Percentiles rank a stretch among this genome's conserved stretches.
phyloP scores from a whole-genome alignment of 2,797 vertebrate genomes.

The Oryzias sinensis region DNA sequence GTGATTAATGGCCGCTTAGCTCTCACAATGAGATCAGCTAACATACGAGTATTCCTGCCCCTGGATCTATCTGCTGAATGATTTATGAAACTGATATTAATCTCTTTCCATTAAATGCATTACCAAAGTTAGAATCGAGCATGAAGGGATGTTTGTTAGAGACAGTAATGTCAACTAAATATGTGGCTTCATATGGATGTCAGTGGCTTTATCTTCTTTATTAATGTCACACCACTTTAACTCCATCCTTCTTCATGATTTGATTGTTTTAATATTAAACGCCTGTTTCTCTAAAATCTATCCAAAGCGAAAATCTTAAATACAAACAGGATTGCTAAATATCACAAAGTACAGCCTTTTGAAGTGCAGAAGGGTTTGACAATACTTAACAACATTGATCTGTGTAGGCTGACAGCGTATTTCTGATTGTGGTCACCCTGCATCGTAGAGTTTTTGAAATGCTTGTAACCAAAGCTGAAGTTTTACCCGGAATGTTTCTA shows the following conservation, averaged over 20 bases:
- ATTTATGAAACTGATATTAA: slow-evolving; percentile 99
- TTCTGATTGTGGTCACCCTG: slow-evolving; percentile 6
- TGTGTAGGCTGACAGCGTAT: not conserved
- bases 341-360: not conserved
- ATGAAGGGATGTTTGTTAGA: slow-evolving; percentile 87
- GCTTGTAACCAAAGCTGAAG: slow-evolving; percentile 25
- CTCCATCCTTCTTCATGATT: too few species aligned
- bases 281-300: too few species aligned
- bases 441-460: not conserved
- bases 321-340: too few species aligned
- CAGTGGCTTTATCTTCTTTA: slow-evolving; percentile 64
- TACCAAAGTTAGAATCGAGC: slow-evolving; percentile 85
- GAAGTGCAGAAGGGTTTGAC: not conserved
- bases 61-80: slow-evolving; percentile 89
- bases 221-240: slow-evolving; percentile 2
- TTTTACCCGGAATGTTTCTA: slow-evolving; percentile 31
- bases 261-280: too few species aligned
- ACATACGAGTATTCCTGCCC: slow-evolving; percentile 86
- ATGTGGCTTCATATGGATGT: slow-evolving; percentile 84
- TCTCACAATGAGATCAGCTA: slow-evolving; percentile 84
- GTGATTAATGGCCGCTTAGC: slow-evolving; percentile 80
- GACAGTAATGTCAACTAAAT: slow-evolving; percentile 85
- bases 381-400: not conserved
- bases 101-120: slow-evolving; percentile 96
- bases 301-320: too few species aligned